Conservation (phyloP, 2,113 vertebrate genomes). For the Etheostoma spectabile region DNA sequence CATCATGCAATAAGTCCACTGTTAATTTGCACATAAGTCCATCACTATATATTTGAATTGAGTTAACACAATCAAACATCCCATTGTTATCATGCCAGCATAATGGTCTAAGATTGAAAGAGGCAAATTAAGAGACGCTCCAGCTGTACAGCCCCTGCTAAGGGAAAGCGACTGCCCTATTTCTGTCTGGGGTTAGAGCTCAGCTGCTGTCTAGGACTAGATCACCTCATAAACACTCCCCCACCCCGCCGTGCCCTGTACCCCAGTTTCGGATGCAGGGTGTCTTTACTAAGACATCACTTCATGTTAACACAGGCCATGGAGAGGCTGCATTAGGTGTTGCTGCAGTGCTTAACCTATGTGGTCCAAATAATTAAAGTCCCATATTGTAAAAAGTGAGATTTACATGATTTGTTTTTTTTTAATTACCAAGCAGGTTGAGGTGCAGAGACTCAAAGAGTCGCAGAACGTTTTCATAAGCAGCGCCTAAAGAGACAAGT, state of each 20-base stretch:
- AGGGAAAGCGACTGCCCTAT: conserved; percentile 73
- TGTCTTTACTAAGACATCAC: conserved; percentile 18
- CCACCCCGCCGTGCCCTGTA: conserved; percentile 5
- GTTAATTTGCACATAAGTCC: conserved; percentile 29
- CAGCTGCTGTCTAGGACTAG: conserved; percentile 81
- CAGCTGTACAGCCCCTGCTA: conserved; percentile 53
- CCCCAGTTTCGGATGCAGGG: conserved; percentile 14
- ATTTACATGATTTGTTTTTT: too few species aligned
- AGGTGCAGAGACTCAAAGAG: too few species aligned
- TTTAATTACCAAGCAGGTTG: too few species aligned
- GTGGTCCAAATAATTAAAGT: conserved; percentile 18
- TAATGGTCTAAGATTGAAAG: conserved; percentile 50
- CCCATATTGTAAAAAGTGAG: too few species aligned
- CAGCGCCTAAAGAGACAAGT: too few species aligned
- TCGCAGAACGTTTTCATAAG: too few species aligned
- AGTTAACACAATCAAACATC: conserved; percentile 40
- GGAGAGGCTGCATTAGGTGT: neutral
- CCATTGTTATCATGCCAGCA: conserved; percentile 47
- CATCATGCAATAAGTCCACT: conserved; percentile 13
- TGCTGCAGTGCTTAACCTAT: conserved; percentile 24
- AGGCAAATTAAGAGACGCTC: conserved; percentile 60
- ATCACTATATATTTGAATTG: conserved; percentile 26
- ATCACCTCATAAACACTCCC: conserved; percentile 54
- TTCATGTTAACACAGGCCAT: neutral
- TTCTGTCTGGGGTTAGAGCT: conserved; percentile 72